Evolutionary conservation across 2,113 vertebrate genomes (phyloP).

Genomic region (Periophthalmodon schlosseri): DNA sequence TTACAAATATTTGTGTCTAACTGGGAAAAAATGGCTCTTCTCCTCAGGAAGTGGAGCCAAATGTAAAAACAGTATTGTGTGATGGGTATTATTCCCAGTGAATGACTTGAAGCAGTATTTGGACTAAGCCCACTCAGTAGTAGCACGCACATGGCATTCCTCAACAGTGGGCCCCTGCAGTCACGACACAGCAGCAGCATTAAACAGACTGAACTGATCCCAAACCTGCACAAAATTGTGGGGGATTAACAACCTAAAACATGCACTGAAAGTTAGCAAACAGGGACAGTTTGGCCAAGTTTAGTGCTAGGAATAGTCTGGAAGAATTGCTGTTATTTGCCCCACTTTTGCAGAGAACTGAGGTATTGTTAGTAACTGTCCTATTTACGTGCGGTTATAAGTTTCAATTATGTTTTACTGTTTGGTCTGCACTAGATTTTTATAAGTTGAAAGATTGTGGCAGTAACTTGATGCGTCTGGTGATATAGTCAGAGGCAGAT

Average conservation of each 20-base stretch:
- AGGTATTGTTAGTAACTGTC: conserved; percentile 30
- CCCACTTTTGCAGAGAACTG: conserved; percentile 21
- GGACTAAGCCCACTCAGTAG: conserved; percentile 54
- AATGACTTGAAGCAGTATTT: conserved; percentile 27
- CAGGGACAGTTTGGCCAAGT: background rate
- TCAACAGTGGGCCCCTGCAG: conserved; percentile 51
- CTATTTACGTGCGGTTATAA: background rate
- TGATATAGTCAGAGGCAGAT: conserved; percentile 43
- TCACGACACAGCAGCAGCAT: conserved; percentile 59
- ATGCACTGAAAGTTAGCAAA: conserved; percentile 34
- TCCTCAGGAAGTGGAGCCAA: background rate
- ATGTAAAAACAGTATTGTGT: conserved; percentile 38
- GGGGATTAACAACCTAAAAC: conserved; percentile 23
- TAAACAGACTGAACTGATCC: conserved; percentile 8
- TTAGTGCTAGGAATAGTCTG: conserved; percentile 1
- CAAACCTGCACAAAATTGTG: conserved; percentile 35
- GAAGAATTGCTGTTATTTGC: conserved; percentile 12
- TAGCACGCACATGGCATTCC: conserved; percentile 66
- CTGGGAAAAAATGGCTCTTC: background rate
- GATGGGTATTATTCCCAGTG: conserved; percentile 16
- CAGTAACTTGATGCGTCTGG: conserved; percentile 16
- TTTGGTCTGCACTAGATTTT: conserved; percentile 5
- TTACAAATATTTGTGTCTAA: no score
- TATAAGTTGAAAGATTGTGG: conserved; percentile 2
- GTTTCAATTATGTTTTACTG: no score